Conservation (phyloP, 2,888 invertebrate genomes). For the Trissoscelio sp. region DNA sequence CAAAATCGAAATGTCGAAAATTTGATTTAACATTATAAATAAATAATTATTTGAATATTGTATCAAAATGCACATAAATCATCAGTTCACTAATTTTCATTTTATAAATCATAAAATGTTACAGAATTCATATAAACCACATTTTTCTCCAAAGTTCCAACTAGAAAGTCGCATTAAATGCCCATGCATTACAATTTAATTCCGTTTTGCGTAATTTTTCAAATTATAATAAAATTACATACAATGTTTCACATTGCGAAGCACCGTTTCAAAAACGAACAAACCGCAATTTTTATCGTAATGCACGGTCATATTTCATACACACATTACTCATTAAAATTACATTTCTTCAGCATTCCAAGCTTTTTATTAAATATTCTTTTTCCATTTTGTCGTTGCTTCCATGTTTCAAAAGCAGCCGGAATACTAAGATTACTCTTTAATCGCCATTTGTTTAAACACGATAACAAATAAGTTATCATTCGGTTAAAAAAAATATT, state of each 20-base stretch:
- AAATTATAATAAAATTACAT: constrained; percentile 32
- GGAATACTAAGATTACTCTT: not conserved
- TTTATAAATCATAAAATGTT: too few species aligned
- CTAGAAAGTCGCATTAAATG: too few species aligned
- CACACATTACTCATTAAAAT: constrained; percentile 26
- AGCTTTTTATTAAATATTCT: constrained; percentile 8
- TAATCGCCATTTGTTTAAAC: too few species aligned
- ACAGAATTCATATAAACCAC: too few species aligned
- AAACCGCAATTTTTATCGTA: constrained; percentile 28
- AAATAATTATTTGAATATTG: too few species aligned
- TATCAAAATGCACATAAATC: too few species aligned
- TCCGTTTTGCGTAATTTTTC: constrained; percentile 11
- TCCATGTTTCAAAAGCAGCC: not conserved
- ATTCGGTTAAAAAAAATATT: too few species aligned
- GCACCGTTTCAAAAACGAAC: constrained; percentile 6
- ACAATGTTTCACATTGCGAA: not conserved
- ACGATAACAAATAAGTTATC: not conserved
- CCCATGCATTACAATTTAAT: constrained; percentile 34
- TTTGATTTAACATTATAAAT: too few species aligned
- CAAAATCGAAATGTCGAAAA: too few species aligned
- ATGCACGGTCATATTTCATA: constrained; percentile 21
- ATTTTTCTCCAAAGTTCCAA: too few species aligned
- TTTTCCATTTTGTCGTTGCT: not conserved
- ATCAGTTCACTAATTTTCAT: too few species aligned
- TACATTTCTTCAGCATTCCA: constrained; percentile 12